A percentile compares a stretch with the other conserved stretches of the same genome.
phyloP scores from a whole-genome alignment of 2,888 invertebrate species.

The Agonopterix heracliana region DNA sequence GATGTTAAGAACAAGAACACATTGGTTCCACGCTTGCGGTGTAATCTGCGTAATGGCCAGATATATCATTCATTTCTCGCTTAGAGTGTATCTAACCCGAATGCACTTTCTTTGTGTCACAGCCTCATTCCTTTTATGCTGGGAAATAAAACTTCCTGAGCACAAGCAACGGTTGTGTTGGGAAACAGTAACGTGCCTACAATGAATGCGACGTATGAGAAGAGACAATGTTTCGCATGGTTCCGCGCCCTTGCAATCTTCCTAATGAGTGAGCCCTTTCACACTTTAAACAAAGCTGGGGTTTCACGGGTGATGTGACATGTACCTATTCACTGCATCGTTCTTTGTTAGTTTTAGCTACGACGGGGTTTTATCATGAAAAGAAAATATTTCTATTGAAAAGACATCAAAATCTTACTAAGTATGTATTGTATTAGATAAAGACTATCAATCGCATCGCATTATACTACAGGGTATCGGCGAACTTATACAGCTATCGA shows the following conservation, averaged over 20 bases:
- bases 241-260: slow-evolving; percentile 71
- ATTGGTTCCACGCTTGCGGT: slow-evolving; percentile 1
- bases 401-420: no score
- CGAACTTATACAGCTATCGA: no score
- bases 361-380: slow-evolving; percentile 38
- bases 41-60: slow-evolving; percentile 54
- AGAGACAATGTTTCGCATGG: slow-evolving; percentile 56
- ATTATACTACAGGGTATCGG: no score
- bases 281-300: slow-evolving; percentile 68
- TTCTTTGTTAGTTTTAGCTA: slow-evolving; percentile 48
- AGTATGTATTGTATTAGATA: no score
- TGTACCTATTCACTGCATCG: slow-evolving; percentile 48
- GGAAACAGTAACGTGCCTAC: slow-evolving; percentile 40
- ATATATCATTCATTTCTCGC: slow-evolving; percentile 41
- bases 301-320: slow-evolving; percentile 69
- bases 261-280: slow-evolving; percentile 75
- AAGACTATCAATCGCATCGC: no score
- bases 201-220: slow-evolving; percentile 25
- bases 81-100: slow-evolving; percentile 45
- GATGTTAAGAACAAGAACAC: not conserved
- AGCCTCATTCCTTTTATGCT: slow-evolving; percentile 49
- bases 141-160: slow-evolving; percentile 57
- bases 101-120: slow-evolving; percentile 55
- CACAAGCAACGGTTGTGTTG: slow-evolving; percentile 37
- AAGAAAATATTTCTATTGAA: slow-evolving; percentile 10